Evolutionary conservation across 1,140 invertebrate species (phyloP).

Genomic region (Phenacoccus solenopsis): DNA sequence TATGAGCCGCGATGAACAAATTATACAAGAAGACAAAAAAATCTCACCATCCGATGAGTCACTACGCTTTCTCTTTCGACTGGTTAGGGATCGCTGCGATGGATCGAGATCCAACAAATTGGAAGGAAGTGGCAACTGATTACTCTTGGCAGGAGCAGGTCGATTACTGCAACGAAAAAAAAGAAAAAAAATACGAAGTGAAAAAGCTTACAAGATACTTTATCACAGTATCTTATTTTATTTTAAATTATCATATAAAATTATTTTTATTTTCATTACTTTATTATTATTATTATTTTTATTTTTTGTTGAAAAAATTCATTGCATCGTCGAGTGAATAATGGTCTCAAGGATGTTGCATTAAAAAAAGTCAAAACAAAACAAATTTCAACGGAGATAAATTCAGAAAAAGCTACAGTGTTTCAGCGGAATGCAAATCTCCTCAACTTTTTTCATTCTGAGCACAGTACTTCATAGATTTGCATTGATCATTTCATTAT

Average conservation of each 20-base stretch:
- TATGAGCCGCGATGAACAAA: no score
- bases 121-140: conserved; percentile 64
- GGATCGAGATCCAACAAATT: conserved; percentile 41
- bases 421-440: no score
- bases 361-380: no score
- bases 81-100: conserved; percentile 41
- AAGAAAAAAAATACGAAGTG: no score
- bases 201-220: no score
- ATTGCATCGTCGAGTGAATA: no score
- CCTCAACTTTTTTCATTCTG: background rate
- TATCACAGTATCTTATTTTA: no score
- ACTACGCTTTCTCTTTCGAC: conserved; percentile 57
- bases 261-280: background rate
- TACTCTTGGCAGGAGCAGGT: conserved; percentile 70
- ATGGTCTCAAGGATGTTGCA: no score
- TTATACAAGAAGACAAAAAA: no score
- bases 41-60: conserved; percentile 55
- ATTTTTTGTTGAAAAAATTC: no score
- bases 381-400: background rate
- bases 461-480: conserved; percentile 2
- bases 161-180: conserved; percentile 55
- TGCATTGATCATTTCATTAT: conserved; percentile 1
- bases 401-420: background rate
- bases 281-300: no score
- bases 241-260: no score